Evolutionary conservation across 1,140 invertebrate genomes (phyloP).

Genomic region (Trachymyrmex septentrionalis): DNA sequence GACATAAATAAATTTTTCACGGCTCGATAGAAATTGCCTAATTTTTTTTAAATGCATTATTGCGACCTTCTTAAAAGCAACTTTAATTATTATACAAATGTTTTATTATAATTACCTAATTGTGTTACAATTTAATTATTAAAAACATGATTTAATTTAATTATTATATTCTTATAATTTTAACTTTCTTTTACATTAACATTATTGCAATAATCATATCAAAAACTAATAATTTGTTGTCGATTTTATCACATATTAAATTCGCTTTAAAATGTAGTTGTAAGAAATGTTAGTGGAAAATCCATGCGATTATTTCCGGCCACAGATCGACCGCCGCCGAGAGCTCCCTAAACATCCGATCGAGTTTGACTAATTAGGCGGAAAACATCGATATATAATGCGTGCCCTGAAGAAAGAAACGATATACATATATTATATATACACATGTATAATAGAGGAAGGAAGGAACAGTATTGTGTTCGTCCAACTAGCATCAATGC

Average conservation of each 20-base stretch:
- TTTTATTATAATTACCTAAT: too few relatives aligned
- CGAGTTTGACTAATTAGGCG: slow-evolving; percentile 63
- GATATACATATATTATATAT: background rate
- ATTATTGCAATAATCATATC: background rate
- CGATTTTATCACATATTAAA: background rate
- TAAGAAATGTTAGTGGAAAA: background rate
- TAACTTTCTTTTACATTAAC: background rate
- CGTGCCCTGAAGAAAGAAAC: slow-evolving; percentile 56
- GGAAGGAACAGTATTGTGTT: slow-evolving; percentile 33
- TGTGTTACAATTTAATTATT: too few relatives aligned
- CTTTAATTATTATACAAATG: background rate
- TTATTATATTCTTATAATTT: background rate
- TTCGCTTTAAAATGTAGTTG: background rate
- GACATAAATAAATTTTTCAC: background rate
- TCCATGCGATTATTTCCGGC: slow-evolving; percentile 29
- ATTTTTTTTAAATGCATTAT: background rate
- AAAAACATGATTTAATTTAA: too few relatives aligned
- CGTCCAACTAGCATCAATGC: slow-evolving; percentile 54
- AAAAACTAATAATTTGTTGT: background rate
- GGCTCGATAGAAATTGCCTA: background rate
- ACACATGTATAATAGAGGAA: background rate
- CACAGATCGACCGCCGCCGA: slow-evolving; percentile 66
- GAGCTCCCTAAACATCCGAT: slow-evolving; percentile 56
- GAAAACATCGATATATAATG: slow-evolving; percentile 64
- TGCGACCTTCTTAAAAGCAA: background rate